phyloP scores from a whole-genome alignment of 2,797 vertebrate species.

The Onychomys arenicola region DNA sequence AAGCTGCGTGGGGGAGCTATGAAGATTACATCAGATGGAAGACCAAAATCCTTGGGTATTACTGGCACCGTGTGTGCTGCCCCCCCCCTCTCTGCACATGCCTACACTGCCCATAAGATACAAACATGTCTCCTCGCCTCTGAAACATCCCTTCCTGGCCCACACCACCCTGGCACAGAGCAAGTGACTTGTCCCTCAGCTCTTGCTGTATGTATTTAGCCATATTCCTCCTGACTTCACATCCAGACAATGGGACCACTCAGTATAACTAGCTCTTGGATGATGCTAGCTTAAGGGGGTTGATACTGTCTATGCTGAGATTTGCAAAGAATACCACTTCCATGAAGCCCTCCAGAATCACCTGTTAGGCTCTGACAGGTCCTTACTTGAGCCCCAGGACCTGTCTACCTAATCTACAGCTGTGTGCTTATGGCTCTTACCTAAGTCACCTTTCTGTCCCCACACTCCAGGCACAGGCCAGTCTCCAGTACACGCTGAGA shows the following conservation, averaged over 20 bases:
- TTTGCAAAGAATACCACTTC: background rate
- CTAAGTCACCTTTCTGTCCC: background rate
- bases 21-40: background rate
- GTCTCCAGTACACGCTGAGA: fast-evolving
- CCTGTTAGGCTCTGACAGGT: background rate
- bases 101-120: fast-evolving
- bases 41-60: background rate
- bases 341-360: background rate
- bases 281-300: fast-evolving
- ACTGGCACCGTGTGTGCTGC: fast-evolving
- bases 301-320: background rate
- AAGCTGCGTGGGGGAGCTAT: background rate
- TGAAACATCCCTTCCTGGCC: background rate
- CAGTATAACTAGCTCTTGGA: background rate
- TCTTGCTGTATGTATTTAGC: too few species aligned
- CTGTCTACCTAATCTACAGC: background rate
- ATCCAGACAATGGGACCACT: background rate
- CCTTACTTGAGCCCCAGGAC: background rate
- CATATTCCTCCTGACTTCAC: background rate
- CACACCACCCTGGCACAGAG: background rate
- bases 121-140: too few species aligned
- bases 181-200: background rate
- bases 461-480: background rate
- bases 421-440: background rate
- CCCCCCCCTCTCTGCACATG: fast-evolving